phyloP scores from a whole-genome alignment of 2,888 invertebrate species.

The Sarcophaga rosellei region DNA sequence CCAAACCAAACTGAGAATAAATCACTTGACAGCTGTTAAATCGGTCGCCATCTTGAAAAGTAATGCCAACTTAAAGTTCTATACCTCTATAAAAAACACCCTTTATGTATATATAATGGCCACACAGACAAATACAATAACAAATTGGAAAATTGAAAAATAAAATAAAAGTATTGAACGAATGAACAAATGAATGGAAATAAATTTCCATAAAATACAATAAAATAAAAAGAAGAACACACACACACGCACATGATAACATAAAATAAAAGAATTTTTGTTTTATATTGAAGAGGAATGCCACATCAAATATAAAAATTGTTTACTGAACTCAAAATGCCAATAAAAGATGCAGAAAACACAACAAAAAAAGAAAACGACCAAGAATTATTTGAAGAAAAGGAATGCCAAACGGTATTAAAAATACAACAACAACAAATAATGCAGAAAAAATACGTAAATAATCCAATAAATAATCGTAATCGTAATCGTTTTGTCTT shows the following conservation, averaged over 20 bases:
- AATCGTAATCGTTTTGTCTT: constrained; percentile 46
- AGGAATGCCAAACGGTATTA: constrained; percentile 15
- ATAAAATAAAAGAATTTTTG: background rate
- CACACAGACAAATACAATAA: no score
- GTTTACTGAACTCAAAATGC: constrained; percentile 20
- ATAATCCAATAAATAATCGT: constrained; percentile 62
- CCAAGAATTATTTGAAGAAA: constrained; percentile 14
- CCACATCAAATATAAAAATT: constrained; percentile 47
- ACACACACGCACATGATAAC: background rate
- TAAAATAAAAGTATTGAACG: no score
- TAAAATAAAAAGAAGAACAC: no score
- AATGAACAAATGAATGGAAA: no score
- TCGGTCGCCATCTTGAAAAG: no score
- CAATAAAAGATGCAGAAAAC: constrained; percentile 41
- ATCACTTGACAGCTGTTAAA: no score
- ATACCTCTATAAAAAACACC: no score
- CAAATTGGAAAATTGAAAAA: no score
- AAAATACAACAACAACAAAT: constrained; percentile 34
- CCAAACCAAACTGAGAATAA: no score
- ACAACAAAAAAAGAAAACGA: constrained; percentile 42
- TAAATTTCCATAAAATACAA: no score
- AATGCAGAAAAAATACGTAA: constrained; percentile 44
- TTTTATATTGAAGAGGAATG: background rate
- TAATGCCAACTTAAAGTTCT: no score
- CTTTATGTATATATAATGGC: no score